phyloP scores from a whole-genome alignment of 2,113 vertebrate species.

The Limanda limanda region DNA sequence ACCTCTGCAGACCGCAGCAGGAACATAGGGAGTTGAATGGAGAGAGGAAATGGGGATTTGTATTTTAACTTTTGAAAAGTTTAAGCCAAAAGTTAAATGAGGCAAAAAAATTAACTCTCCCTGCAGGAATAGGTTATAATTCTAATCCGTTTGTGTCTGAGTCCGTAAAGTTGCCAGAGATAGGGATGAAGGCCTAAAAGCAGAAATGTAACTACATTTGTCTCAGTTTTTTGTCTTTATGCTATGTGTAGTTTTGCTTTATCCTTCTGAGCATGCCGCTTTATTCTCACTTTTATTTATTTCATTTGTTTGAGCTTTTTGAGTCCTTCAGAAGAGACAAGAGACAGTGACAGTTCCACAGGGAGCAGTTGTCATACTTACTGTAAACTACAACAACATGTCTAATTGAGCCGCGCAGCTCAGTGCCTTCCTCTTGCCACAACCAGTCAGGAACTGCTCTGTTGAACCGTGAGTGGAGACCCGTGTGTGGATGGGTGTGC shows the following conservation, averaged over 20 bases:
- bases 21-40: neutral
- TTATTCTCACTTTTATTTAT: slow-evolving; percentile 11
- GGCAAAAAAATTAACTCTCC: neutral
- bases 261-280: neutral
- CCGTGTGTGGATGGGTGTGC: neutral
- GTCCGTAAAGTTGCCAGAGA: slow-evolving; percentile 1
- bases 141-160: neutral
- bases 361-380: slow-evolving; percentile 53
- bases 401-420: slow-evolving; percentile 69
- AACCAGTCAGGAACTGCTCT: slow-evolving; percentile 50
- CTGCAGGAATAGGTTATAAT: neutral
- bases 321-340: neutral
- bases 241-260: neutral
- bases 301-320: slow-evolving; percentile 4
- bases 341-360: slow-evolving; percentile 18
- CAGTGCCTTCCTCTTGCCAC: slow-evolving; percentile 45
- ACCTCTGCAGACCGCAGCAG: neutral
- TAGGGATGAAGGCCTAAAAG: neutral
- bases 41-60: neutral
- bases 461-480: slow-evolving; percentile 38
- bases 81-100: neutral
- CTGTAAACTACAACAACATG: slow-evolving; percentile 62
- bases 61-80: neutral
- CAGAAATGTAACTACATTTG: neutral
- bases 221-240: neutral